A percentile compares a stretch with the other conserved stretches of the same genome.
Evolutionary conservation across 1,140 invertebrate genomes (phyloP).

Genomic region (Sarcophaga bullata): DNA sequence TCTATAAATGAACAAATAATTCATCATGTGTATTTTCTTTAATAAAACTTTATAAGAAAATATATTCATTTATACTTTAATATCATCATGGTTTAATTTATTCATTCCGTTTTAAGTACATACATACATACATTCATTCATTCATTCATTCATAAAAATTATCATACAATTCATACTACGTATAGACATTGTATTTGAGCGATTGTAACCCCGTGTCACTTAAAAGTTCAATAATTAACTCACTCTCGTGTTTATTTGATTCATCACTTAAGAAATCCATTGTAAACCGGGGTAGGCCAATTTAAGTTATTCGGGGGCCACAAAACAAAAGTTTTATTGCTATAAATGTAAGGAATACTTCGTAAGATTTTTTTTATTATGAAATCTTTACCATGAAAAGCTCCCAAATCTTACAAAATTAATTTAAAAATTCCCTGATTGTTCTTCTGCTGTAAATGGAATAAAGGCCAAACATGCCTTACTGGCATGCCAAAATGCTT

Average conservation of each 20-base stretch:
- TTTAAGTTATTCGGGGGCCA: neutral
- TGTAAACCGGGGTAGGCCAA: neutral
- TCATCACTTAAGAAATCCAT: neutral
- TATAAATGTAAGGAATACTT: too few relatives aligned
- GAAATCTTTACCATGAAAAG: too few relatives aligned
- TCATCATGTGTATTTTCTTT: neutral
- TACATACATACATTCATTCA: too few relatives aligned
- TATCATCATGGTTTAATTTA: neutral
- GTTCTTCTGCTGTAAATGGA: too few relatives aligned
- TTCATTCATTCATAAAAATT: neutral
- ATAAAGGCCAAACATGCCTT: too few relatives aligned
- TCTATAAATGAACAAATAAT: neutral
- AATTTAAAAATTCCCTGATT: too few relatives aligned
- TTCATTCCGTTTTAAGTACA: conserved; percentile 1
- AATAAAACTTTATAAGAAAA: neutral
- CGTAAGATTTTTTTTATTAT: too few relatives aligned
- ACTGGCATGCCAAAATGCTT: too few relatives aligned
- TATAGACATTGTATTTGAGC: neutral
- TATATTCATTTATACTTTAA: too few relatives aligned
- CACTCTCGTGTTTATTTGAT: neutral
- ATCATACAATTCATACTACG: neutral
- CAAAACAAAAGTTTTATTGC: too few relatives aligned
- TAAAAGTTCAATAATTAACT: conserved; percentile 15
- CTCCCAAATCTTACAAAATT: too few relatives aligned
- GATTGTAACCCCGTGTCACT: neutral